These are phyloP conservation scores for Radopholus similis DNA, from an alignment of 1,140 invertebrate species.

Conservation along the genomic window DNA sequence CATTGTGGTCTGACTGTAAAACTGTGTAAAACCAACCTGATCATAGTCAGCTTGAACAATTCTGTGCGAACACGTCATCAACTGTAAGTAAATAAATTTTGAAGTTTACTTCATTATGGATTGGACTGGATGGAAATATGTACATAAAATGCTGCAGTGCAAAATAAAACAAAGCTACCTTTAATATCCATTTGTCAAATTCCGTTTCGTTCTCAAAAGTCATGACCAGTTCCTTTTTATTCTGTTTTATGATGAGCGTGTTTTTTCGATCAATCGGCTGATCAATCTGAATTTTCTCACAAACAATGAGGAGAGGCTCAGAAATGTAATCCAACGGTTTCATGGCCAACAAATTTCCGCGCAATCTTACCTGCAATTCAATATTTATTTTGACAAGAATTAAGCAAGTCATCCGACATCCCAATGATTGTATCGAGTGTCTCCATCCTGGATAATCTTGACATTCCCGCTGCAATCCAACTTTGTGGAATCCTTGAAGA, in stretches of 20 bases:
- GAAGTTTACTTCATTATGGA: not conserved
- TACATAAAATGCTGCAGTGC: not conserved
- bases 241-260: conserved; percentile 31
- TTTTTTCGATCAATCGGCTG: conserved; percentile 10
- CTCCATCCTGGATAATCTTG: not conserved
- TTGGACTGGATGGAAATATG: not conserved
- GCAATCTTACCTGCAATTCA: conserved; percentile 44
- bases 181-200: conserved; percentile 42
- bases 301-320: conserved; percentile 48
- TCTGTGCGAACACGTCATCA: conserved; percentile 42
- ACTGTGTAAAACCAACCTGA: not conserved
- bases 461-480: conserved; percentile 17
- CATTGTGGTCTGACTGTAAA: too few relatives aligned
- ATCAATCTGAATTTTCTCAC: conserved; percentile 40
- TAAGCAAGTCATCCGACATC: conserved; percentile 1
- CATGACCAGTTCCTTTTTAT: conserved; percentile 31
- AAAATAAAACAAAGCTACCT: conserved; percentile 25
- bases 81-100: conserved; percentile 19
- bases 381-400: not conserved
- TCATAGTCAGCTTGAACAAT: conserved; percentile 42
- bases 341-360: conserved; percentile 43
- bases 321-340: conserved; percentile 35
- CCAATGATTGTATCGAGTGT: not conserved
- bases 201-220: conserved; percentile 28
- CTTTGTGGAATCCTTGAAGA: conserved; percentile 23